phyloP scores from a whole-genome alignment of 2,888 invertebrate genomes.

The Lepidocyrtoides sp. region DNA sequence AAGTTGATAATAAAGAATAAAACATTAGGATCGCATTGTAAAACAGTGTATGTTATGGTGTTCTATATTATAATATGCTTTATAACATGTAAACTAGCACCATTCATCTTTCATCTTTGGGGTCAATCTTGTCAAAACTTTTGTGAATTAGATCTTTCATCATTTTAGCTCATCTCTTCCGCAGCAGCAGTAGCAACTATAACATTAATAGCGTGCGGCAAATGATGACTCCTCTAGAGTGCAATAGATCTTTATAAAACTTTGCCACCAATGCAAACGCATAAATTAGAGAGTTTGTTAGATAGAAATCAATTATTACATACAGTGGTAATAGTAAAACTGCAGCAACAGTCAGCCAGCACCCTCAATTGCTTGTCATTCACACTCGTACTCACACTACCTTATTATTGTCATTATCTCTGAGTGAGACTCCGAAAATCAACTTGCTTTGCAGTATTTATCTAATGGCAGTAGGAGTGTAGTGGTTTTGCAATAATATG shows the following conservation, averaged over 20 bases:
- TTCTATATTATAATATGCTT: neutral
- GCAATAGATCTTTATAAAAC: conserved; percentile 46
- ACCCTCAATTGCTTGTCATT: conserved; percentile 28
- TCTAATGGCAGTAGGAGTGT: conserved; percentile 11
- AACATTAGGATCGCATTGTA: neutral
- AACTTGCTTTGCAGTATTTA: neutral
- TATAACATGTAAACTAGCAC: too few relatives aligned
- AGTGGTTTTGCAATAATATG: neutral
- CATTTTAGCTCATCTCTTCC: conserved; percentile 26
- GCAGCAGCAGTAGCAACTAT: conserved; percentile 10
- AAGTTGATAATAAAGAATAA: neutral
- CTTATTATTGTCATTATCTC: conserved; percentile 21
- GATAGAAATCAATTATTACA: conserved; percentile 52
- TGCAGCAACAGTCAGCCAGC: neutral
- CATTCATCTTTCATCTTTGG: neutral
- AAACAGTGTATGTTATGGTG: neutral
- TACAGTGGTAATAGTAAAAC: neutral
- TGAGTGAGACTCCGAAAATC: conserved; percentile 48
- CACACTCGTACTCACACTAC: neutral
- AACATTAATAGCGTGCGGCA: conserved; percentile 28
- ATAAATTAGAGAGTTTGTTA: conserved; percentile 74
- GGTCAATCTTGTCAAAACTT: conserved; percentile 39
- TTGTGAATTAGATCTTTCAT: conserved; percentile 28
- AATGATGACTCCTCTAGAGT: neutral
- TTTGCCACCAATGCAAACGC: conserved; percentile 41